Base-by-base conservation (phyloP, 1,140 invertebrate species). In the Drosophila tani region DNA sequence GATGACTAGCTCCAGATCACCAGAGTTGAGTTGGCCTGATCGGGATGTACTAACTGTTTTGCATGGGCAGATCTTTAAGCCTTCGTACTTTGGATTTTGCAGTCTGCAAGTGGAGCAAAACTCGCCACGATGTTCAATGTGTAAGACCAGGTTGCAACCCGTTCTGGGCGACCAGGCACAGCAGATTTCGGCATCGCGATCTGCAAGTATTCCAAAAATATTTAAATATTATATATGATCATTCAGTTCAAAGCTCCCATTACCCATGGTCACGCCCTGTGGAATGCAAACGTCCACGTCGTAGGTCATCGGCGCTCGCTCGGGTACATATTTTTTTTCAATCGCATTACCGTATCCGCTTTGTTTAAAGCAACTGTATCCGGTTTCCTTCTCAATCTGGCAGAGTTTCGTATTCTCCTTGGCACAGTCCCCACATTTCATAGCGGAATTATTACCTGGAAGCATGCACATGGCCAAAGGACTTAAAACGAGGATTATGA, bases 121-220 rank as follows among this genome's bases (percentile, higher is more conserved):
- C 14, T 53, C 51, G 9, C 51, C 51, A 17, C 4, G 19, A 6
- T 53, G 51, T 0, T 14, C 1, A 12, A 19, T 15, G 2, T 35
- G 5, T 17, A 53, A 53, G 2, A 53, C 32, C 29, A 53, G 14
- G 5, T 53, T 14, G 51, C 51, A 53, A 12, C 51, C 51, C 12
- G 51, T 53, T 4, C 4, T 3, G 12, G 51, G 51, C 1, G 51
- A 53, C 51, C 51, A 53, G 14, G 51, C 51, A 35, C 51, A 53
- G 4, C 51, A 53, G 12, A 53, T 53, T 14, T 53, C 51, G 6
- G 0, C 2, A 2, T 17, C 51, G 12, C 17, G 6, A 15, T 17
- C 51, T 53, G 51, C 12, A 21, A 17, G 5, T 19, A 51, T 29
- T 17, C 24, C 4, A 29, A 29, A n/a, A 17, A 4, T 27, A 27